Evolutionary conservation across 1,140 invertebrate species (phyloP).

Genomic region (Chrysomallon squamiferum): DNA sequence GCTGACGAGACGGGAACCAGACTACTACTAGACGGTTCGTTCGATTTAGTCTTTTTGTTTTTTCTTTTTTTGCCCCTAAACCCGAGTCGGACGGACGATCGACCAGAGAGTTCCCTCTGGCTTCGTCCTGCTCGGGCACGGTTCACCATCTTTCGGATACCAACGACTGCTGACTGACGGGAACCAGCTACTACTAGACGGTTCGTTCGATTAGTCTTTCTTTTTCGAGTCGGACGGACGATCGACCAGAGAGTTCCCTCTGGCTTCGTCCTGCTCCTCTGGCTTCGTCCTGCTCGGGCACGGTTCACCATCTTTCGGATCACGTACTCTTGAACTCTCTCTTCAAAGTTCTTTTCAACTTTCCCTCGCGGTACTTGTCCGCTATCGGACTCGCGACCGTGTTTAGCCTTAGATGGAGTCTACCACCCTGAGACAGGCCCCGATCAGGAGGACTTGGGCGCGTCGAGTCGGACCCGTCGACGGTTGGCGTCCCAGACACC

Average conservation of each 20-base stretch:
- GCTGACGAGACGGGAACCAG: too few relatives aligned
- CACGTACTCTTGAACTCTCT: constrained; percentile 82
- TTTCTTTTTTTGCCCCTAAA: too few relatives aligned
- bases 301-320: background rate
- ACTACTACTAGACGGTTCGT: too few relatives aligned
- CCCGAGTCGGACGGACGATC: too few relatives aligned
- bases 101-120: too few relatives aligned
- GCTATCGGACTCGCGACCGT: constrained; percentile 83
- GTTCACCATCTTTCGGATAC: too few relatives aligned
- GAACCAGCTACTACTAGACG: too few relatives aligned
- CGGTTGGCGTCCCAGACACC: constrained; percentile 69
- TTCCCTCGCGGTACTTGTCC: constrained; percentile 86
- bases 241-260: constrained; percentile 1
- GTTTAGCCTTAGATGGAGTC: constrained; percentile 87
- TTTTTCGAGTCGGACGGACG: constrained; percentile 71
- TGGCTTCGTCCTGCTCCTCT: background rate
- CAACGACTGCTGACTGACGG: too few relatives aligned
- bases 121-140: too few relatives aligned
- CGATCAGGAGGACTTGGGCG: constrained; percentile 71
- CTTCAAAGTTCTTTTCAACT: constrained; percentile 91
- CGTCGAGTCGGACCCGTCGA: constrained; percentile 4
- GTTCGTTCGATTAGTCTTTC: too few relatives aligned
- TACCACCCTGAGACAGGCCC: constrained; percentile 76
- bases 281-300: background rate
- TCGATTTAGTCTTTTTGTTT: too few relatives aligned